Percentiles rank a stretch among this genome's conserved stretches.
phyloP scores from a whole-genome alignment of 2,797 vertebrate genomes.

The Spinus olivaceus region DNA sequence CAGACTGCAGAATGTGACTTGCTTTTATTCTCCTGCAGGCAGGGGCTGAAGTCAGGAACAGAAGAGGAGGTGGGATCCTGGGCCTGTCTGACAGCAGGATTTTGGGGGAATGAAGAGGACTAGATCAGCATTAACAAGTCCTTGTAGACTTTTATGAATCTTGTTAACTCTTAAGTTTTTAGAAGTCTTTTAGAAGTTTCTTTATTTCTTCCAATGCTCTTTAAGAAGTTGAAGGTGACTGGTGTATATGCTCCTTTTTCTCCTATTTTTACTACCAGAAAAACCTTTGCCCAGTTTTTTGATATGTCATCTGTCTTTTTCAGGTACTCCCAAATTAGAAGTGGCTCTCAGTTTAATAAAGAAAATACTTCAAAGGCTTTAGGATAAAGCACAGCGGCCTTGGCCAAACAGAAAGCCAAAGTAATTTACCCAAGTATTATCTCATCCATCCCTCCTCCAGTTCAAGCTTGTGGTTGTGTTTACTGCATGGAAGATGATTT shows the following conservation, averaged over 20 bases:
- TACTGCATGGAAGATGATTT: neutral
- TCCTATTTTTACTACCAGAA: neutral
- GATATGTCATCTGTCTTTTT: neutral
- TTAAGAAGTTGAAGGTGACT: neutral
- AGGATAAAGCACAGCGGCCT: neutral
- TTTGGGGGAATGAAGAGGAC: neutral
- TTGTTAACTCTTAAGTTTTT: neutral
- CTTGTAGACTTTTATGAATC: neutral
- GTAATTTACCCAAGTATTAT: neutral
- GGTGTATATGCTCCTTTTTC: neutral
- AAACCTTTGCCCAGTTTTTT: neutral
- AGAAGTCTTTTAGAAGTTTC: neutral
- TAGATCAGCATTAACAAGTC: neutral
- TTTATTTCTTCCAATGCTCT: neutral
- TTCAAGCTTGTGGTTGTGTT: neutral
- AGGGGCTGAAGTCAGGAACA: neutral
- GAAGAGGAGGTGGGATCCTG: neutral
- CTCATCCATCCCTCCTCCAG: neutral
- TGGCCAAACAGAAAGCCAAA: rapidly evolving
- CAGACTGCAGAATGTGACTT: neutral
- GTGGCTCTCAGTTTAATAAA: neutral
- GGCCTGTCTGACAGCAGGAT: neutral
- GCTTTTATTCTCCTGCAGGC: neutral
- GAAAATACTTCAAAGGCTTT: neutral
- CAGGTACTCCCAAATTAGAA: neutral